Evolutionary conservation across 2,797 vertebrate genomes (phyloP).

Genomic region (Enteromius viviparus): DNA sequence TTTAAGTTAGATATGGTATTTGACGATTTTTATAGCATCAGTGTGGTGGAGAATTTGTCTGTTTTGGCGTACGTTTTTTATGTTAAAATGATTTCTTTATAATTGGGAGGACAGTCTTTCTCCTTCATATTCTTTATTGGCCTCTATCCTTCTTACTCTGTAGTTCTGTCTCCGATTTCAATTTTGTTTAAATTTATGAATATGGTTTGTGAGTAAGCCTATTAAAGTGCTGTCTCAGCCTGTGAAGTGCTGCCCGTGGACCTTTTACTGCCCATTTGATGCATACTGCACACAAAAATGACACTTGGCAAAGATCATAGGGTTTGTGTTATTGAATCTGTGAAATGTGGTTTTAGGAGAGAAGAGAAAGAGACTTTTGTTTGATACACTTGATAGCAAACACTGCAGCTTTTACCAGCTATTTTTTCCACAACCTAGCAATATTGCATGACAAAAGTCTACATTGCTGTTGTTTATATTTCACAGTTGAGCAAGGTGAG

Average conservation of each 20-base stretch:
- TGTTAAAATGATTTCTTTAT: background rate
- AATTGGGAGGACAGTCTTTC: constrained; percentile 14
- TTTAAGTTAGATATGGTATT: constrained; percentile 1
- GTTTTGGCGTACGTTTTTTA: background rate
- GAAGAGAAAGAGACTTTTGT: background rate
- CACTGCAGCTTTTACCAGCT: background rate
- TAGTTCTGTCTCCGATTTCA: background rate
- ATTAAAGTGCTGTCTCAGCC: background rate
- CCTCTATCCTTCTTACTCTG: constrained; percentile 17
- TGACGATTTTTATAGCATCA: background rate
- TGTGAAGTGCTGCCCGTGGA: background rate
- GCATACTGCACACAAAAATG: background rate
- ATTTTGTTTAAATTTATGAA: constrained; percentile 14
- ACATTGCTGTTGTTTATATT: background rate
- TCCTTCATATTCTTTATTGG: constrained; percentile 4
- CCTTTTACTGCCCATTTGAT: background rate
- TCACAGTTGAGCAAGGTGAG: background rate
- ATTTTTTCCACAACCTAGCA: background rate
- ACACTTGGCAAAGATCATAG: background rate
- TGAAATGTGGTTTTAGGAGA: background rate
- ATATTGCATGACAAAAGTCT: background rate
- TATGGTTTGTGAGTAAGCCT: background rate
- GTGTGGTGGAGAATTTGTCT: background rate
- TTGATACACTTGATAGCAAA: background rate
- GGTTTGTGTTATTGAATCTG: background rate